Evolutionary conservation across 2,113 vertebrate genomes (phyloP), one percentile per base, ranked within the genome.

Genomic region (Cinclus cinclus): DNA sequence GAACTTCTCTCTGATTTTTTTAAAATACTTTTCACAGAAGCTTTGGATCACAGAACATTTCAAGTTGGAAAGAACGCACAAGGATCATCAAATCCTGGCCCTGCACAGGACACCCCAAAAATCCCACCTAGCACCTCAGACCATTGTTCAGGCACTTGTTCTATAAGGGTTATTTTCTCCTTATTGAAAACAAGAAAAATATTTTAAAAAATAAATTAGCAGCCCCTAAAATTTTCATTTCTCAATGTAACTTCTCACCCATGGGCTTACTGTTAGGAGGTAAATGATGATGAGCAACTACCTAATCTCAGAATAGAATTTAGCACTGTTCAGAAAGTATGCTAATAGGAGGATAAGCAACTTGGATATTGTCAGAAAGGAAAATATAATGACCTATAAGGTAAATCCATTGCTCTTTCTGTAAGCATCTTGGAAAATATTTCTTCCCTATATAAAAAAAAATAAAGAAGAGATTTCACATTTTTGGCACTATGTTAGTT

Each of bases 11-110:
- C 47, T 25, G 8, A 14, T 41, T 41, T 49, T 24, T 71, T 21
- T 5, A 2, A 10, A 49, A 33, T 7, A 64, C 1, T 74, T 65
- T 17, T 70, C 13, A 49, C 1, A 44, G 18, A 53, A 8, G 35
- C 23, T 28, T 6, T 24, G 23, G 23, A 33, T n/a, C 23, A 39
- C 21, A 53, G 47, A 62, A 52, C 0, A 0, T 46, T 53, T 27
- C 2, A 12, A 31, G 6, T 1, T 39, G 19, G 12, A 78, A 55
- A 15, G 15, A 4, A 24, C 6, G 6, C 33, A 28, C 1, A 1
- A 24, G 56, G 15, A 62, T 33, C 33, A 23, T 2, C 7, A 6
- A 33, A 18, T 55, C 5, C n/a, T 28, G 46, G 13, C 12, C 19
- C 28, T n/a, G 13, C 47, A n/a, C 15, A 39, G n/a, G 28, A 46